Evolutionary conservation across 2,888 invertebrate species (phyloP), one percentile per base, ranked within the genome.

Genomic region (Phyto melanocephala): DNA sequence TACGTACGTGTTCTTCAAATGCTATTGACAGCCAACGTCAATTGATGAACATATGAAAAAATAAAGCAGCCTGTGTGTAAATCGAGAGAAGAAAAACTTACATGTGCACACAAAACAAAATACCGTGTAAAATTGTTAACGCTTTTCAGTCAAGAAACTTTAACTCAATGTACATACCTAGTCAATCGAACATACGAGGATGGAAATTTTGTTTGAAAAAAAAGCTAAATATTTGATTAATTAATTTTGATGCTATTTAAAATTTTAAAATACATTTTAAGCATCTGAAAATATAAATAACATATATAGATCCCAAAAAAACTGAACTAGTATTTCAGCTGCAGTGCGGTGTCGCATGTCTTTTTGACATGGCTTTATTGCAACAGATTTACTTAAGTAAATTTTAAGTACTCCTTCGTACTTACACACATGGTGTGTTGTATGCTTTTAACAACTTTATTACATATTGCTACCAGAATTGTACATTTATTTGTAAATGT

Each of bases 11-110:
- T 81, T 81, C 58, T 75, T 79, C 35, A 56, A 28, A 28, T 85
- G 85, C 85, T 83, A 82, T 84, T 86, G 86, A 86, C 85, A 85
- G 85, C 67, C 72, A 80, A 85, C 82, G 85, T 84, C 84, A 84
- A 79, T 79, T 78, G 54, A 71, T 71, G 65, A 81, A 60, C 37
- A 60, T 68, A 70, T 71, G 15, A 47, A 37, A 45, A 45, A 71
- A 52, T 40, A 22, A 68, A 22, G 37, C 8, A 52, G 50, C 52
- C 15, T 40, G 37, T 56, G 40, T 62, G 50, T 40, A 62, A 58
- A 67, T 24, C 8, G 20, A 24, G 10, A 15, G 45, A 45, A 17
- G 52, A 72, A 40, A 42, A 71, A 4, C 15, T 20, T n/a, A n/a
- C 35, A 47, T 0, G 28, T 6, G 7, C 33, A 47, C 33, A 15